Percentiles rank a stretch among this genome's conserved stretches.
phyloP scores from a whole-genome alignment of 2,797 vertebrate genomes.

The Mormyrops attenuatus region DNA sequence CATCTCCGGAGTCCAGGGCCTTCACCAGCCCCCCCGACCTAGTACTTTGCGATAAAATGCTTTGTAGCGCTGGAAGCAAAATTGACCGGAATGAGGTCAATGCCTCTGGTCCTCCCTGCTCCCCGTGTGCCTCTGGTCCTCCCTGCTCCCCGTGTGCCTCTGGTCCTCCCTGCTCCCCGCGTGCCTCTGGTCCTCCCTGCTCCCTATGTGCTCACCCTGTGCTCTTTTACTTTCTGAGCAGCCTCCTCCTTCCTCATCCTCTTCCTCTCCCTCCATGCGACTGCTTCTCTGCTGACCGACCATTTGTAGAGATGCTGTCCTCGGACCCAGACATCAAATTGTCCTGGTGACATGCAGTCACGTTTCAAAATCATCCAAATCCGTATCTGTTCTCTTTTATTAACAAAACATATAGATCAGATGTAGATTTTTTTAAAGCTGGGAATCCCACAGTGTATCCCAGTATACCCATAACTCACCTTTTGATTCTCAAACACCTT shows the following conservation, averaged over 20 bases:
- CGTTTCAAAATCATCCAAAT: neutral
- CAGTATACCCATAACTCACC: neutral
- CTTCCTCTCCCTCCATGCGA: neutral
- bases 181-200: neutral
- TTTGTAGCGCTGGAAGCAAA: neutral
- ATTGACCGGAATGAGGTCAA: neutral
- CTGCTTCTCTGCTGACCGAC: neutral
- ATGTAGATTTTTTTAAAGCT: neutral
- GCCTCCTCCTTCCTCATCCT: neutral
- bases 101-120: neutral
- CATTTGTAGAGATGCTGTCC: neutral
- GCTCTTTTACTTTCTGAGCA: neutral
- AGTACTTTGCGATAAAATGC: neutral
- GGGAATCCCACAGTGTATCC: neutral
- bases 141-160: too few relatives aligned
- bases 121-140: neutral
- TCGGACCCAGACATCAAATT: neutral
- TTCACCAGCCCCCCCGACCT: neutral
- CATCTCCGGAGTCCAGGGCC: neutral
- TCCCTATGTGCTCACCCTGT: neutral
- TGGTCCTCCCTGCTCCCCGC: neutral
- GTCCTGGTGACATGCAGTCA: neutral
- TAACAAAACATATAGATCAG: neutral
- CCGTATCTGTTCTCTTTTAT: neutral
- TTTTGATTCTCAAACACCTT: neutral